Evolutionary conservation across 2,888 invertebrate species (phyloP).

Genomic region (Drosophila pseudotalamancana): DNA sequence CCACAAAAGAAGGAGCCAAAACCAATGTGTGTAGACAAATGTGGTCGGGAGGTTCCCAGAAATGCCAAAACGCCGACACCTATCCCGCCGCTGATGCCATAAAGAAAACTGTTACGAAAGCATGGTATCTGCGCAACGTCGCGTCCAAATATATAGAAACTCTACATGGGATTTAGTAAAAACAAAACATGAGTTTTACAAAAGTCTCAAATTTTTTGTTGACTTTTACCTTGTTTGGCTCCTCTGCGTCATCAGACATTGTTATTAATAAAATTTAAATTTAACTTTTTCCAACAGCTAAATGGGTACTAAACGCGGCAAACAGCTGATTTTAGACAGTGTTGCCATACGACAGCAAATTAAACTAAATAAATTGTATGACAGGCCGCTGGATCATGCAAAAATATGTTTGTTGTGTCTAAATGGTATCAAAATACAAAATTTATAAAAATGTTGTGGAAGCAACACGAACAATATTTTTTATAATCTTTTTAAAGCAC

Average conservation of each 20-base stretch:
- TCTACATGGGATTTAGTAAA: slow-evolving; percentile 34
- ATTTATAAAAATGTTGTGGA: neutral
- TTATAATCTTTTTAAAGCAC: neutral
- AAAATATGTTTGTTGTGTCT: neutral
- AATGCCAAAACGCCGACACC: slow-evolving; percentile 89
- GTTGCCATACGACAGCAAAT: slow-evolving; percentile 21
- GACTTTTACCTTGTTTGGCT: slow-evolving; percentile 53
- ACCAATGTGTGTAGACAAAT: slow-evolving; percentile 87
- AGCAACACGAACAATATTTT: neutral
- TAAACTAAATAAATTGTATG: neutral
- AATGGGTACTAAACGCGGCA: slow-evolving; percentile 17
- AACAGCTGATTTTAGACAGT: slow-evolving; percentile 56
- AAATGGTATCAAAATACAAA: neutral
- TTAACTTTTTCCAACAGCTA: slow-evolving; percentile 22
- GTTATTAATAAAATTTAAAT: slow-evolving; percentile 9
- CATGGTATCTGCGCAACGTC: slow-evolving; percentile 92
- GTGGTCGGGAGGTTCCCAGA: slow-evolving; percentile 89
- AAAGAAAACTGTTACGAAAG: slow-evolving; percentile 90
- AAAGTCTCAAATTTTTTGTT: neutral
- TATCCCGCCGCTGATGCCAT: slow-evolving; percentile 90
- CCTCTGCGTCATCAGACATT: slow-evolving; percentile 68
- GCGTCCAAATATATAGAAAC: slow-evolving; percentile 87
- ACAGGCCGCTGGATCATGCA: slow-evolving; percentile 17
- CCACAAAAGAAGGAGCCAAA: slow-evolving; percentile 88
- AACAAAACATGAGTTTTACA: neutral